Evolutionary conservation across 2,797 vertebrate species (phyloP).

Genomic region (Lepilemur ruficaudatus): DNA sequence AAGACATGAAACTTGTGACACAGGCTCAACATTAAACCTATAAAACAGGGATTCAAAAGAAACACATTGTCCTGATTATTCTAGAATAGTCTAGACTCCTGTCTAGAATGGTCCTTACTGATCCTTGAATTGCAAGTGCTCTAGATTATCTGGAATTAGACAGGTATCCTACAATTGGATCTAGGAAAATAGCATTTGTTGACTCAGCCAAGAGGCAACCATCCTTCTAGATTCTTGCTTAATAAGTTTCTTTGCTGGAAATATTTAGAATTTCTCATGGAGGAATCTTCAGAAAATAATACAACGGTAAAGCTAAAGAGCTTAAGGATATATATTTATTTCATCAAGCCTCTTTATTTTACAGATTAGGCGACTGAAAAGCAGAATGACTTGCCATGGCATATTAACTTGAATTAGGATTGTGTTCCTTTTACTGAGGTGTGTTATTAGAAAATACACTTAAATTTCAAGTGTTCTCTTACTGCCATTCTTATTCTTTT

Average conservation of each 20-base stretch:
- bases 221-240: background rate
- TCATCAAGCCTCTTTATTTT: background rate
- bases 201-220: background rate
- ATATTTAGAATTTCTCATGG: background rate
- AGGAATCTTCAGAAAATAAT: background rate
- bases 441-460: background rate
- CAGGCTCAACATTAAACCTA: background rate
- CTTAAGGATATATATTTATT: background rate
- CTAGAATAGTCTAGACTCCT: background rate
- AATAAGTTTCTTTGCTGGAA: background rate
- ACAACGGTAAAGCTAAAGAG: background rate
- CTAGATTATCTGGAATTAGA: background rate
- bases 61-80: background rate
- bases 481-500: background rate
- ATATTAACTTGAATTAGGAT: background rate
- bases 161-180: background rate
- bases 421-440: background rate
- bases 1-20: background rate
- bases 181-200: background rate
- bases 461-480: background rate
- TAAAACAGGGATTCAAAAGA: background rate
- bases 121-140: background rate
- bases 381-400: background rate
- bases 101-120: background rate
- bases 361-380: background rate